phyloP scores from a whole-genome alignment of 2,797 vertebrate species.

The Karalla daura region DNA sequence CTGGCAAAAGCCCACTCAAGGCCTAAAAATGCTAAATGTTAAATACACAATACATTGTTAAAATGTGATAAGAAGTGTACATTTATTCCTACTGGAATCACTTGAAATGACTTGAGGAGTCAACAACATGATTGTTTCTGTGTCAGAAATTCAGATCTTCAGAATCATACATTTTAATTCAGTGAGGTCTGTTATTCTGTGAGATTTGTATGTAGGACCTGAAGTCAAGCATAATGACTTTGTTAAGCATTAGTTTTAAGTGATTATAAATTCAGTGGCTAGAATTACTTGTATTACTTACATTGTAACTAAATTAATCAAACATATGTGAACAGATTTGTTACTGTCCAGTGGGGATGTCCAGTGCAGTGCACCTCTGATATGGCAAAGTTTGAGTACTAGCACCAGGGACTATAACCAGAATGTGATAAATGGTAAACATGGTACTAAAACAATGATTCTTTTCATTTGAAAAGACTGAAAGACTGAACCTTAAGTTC shows the following conservation, averaged over 20 bases:
- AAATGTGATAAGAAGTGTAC: slow-evolving; percentile 4
- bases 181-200: neutral
- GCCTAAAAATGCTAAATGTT: slow-evolving; percentile 34
- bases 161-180: neutral
- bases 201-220: neutral
- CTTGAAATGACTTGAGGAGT: no score
- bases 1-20: slow-evolving; percentile 38
- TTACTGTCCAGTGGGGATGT: neutral
- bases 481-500: slow-evolving; percentile 13
- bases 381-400: no score
- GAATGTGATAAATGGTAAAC: slow-evolving; percentile 12
- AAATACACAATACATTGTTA: no score
- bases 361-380: no score
- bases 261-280: neutral
- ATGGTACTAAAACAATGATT: slow-evolving; percentile 7
- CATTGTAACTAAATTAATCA: neutral
- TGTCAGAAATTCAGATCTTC: neutral
- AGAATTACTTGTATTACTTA: neutral
- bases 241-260: neutral
- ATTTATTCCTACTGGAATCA: no score
- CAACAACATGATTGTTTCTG: no score
- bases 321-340: neutral
- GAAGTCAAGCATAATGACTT: neutral
- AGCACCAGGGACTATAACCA: slow-evolving; percentile 2
- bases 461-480: slow-evolving; percentile 23